phyloP scores from a whole-genome alignment of 2,113 vertebrate genomes.

The Myiagra hebetior region DNA sequence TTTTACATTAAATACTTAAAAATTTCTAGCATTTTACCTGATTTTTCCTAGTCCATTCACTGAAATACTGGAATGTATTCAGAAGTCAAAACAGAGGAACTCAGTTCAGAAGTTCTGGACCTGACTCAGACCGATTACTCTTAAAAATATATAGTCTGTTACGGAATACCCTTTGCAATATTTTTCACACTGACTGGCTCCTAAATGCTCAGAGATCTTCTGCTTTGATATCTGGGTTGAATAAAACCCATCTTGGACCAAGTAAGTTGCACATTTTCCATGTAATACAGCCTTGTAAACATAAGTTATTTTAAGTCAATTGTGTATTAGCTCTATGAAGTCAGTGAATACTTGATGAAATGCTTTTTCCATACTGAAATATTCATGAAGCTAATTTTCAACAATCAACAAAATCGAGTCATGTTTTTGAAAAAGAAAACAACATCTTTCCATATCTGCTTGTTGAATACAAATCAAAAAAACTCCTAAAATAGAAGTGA shows the following conservation, averaged over 20 bases:
- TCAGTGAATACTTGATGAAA: conserved; percentile 61
- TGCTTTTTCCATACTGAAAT: conserved; percentile 59
- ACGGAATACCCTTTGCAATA: neutral
- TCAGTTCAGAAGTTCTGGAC: neutral
- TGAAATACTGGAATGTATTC: neutral
- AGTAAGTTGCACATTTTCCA: neutral
- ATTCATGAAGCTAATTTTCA: conserved; percentile 69
- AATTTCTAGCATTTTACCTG: neutral
- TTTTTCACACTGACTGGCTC: neutral
- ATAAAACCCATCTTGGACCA: neutral
- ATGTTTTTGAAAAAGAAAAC: conserved; percentile 58
- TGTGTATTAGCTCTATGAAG: conserved; percentile 50
- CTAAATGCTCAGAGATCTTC: neutral
- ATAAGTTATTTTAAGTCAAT: conserved; percentile 60
- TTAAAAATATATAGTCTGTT: neutral
- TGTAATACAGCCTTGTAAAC: conserved; percentile 47
- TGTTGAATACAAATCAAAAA: conserved; percentile 56
- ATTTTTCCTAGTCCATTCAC: neutral
- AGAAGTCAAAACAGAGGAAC: neutral
- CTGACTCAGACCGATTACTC: neutral
- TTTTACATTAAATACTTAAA: neutral
- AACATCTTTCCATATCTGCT: conserved; percentile 48
- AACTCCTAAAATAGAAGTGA: conserved; percentile 25
- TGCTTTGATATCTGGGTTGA: neutral
- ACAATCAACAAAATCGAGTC: conserved; percentile 62